A percentile compares a stretch with the other conserved stretches of the same genome.
Evolutionary conservation across 1,140 invertebrate species (phyloP).

Genomic region (Branchinecta lynchi): DNA sequence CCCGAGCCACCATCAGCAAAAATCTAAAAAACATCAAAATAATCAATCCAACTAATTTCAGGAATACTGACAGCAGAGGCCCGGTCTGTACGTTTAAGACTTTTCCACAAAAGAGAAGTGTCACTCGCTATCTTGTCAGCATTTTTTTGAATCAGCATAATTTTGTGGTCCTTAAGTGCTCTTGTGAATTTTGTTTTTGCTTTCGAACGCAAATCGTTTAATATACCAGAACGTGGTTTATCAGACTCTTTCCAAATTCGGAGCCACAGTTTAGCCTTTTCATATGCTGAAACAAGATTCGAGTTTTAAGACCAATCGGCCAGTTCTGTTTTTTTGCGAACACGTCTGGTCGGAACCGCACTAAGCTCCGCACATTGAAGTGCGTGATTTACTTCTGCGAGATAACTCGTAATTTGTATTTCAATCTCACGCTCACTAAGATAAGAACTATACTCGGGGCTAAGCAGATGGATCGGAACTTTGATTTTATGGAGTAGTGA

Average conservation of each 20-base stretch:
- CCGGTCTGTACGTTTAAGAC: constrained; percentile 2
- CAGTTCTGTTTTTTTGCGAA: background rate
- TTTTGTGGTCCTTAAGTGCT: constrained; percentile 1
- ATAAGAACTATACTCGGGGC: background rate
- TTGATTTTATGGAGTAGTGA: too few relatives aligned
- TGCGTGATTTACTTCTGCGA: too few relatives aligned
- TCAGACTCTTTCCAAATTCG: constrained; percentile 9
- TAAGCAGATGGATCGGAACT: too few relatives aligned
- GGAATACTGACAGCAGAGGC: background rate
- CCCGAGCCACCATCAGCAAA: too few relatives aligned
- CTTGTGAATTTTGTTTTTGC: too few relatives aligned
- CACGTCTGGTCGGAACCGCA: too few relatives aligned
- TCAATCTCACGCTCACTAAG: background rate
- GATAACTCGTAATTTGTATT: too few relatives aligned
- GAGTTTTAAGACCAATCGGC: background rate
- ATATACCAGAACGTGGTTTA: too few relatives aligned
- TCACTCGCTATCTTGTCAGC: background rate
- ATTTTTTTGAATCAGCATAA: constrained; percentile 10
- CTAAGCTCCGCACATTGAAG: too few relatives aligned
- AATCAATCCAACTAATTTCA: constrained; percentile 7
- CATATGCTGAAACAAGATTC: constrained; percentile 9
- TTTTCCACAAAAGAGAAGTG: constrained; percentile 6
- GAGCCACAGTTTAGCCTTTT: background rate
- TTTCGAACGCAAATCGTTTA: too few relatives aligned
- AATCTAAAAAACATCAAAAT: too few relatives aligned